phyloP scores from a whole-genome alignment of 2,797 vertebrate species.

The Taenioides sp. region DNA sequence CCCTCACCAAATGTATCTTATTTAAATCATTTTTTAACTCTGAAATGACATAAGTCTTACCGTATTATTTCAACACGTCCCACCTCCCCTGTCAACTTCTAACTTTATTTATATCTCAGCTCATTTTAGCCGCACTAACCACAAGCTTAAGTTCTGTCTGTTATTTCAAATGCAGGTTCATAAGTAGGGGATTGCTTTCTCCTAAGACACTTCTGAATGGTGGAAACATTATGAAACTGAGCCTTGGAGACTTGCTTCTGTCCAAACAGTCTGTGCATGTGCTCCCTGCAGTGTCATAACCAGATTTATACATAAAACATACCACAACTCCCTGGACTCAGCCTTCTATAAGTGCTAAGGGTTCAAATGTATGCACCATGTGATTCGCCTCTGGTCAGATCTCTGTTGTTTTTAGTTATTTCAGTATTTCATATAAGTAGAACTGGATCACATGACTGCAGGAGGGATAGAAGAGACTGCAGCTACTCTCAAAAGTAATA shows the following conservation, averaged over 20 bases:
- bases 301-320: slow-evolving; percentile 17
- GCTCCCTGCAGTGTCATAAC: slow-evolving; percentile 53
- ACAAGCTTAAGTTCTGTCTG: background rate
- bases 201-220: slow-evolving; percentile 36
- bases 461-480: background rate
- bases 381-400: background rate
- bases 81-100: background rate
- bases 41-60: background rate
- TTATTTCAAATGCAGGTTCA: slow-evolving; percentile 9
- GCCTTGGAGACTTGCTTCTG: slow-evolving; percentile 45
- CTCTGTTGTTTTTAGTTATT: slow-evolving; percentile 8
- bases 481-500: background rate
- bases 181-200: slow-evolving; percentile 11
- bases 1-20: background rate
- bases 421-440: background rate
- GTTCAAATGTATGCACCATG: background rate
- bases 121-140: background rate
- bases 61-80: background rate
- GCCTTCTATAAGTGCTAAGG: background rate
- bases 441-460: background rate
- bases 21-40: background rate
- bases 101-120: slow-evolving; percentile 5
- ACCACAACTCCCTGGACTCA: slow-evolving; percentile 10
- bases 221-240: slow-evolving; percentile 54
- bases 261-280: slow-evolving; percentile 48